Evolutionary conservation across 2,113 vertebrate species (phyloP).

Genomic region (Connochaetes taurinus): DNA sequence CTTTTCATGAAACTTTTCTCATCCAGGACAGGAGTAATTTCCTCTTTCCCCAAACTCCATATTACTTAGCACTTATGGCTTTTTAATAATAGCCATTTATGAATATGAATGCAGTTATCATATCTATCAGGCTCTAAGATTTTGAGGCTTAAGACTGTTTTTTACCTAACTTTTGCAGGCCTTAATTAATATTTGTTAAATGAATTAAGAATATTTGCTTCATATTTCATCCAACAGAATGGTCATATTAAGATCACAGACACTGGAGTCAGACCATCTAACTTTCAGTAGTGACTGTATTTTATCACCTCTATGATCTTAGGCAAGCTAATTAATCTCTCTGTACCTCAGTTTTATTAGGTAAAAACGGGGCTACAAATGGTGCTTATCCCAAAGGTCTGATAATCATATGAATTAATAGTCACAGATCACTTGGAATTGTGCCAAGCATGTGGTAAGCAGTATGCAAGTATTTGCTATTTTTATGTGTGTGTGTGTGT

Average conservation of each 20-base stretch:
- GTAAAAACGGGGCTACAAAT: not conserved
- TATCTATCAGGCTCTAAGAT: not conserved
- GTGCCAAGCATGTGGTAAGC: not conserved
- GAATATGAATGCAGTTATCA: not conserved
- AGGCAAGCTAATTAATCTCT: not conserved
- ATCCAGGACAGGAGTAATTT: not conserved
- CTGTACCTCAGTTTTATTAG: not conserved
- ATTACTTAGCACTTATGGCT: not conserved
- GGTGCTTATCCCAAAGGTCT: not conserved
- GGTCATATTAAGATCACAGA: not conserved
- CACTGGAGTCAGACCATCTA: not conserved
- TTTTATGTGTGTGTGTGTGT: not conserved
- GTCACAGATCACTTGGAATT: not conserved
- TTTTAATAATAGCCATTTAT: not conserved
- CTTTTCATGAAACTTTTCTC: not conserved
- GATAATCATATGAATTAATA: not conserved
- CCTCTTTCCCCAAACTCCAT: not conserved
- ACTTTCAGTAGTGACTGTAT: not conserved
- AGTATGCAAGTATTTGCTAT: not conserved
- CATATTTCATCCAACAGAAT: not conserved
- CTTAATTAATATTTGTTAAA: not conserved
- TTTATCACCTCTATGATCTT: not conserved
- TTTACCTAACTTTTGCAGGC: not conserved
- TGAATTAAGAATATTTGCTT: not conserved
- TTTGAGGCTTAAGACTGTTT: not conserved